Conservation (phyloP, 2,113 vertebrate genomes). For the Trogon surrucura region DNA sequence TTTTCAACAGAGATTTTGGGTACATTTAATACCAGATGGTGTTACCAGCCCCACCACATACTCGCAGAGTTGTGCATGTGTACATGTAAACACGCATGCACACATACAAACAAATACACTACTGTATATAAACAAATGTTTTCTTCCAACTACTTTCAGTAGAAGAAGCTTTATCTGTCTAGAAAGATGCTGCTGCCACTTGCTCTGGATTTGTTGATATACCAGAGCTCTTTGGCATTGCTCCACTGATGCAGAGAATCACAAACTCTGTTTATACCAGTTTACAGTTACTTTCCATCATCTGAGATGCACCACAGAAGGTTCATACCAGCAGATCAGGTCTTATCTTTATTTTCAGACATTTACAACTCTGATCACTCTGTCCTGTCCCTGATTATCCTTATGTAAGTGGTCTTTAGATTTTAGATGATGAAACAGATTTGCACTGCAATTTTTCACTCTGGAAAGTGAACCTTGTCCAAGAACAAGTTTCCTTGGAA, state of each 20-base stretch:
- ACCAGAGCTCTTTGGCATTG: conserved; percentile 27
- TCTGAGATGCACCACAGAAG: not conserved
- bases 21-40: not conserved
- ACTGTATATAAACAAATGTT: not conserved
- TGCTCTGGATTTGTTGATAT: conserved; percentile 27
- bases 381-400: not conserved
- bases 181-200: conserved; percentile 30
- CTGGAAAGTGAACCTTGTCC: not conserved
- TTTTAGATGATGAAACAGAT: conserved; percentile 22
- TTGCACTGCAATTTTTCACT: not conserved
- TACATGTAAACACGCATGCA: not conserved
- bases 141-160: not conserved
- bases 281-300: conserved; percentile 38
- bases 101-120: not conserved
- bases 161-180: conserved; percentile 34
- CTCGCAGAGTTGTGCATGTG: accelerated
- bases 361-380: not conserved
- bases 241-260: conserved; percentile 29
- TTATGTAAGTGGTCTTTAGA: conserved; percentile 4
- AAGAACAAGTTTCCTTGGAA: conserved; percentile 5
- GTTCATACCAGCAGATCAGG: not conserved
- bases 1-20: not conserved
- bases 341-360: conserved; percentile 51
- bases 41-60: not conserved
- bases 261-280: conserved; percentile 9